Base-by-base conservation (phyloP, 2,888 invertebrate genomes). In the Ecliptopera silaceata region DNA sequence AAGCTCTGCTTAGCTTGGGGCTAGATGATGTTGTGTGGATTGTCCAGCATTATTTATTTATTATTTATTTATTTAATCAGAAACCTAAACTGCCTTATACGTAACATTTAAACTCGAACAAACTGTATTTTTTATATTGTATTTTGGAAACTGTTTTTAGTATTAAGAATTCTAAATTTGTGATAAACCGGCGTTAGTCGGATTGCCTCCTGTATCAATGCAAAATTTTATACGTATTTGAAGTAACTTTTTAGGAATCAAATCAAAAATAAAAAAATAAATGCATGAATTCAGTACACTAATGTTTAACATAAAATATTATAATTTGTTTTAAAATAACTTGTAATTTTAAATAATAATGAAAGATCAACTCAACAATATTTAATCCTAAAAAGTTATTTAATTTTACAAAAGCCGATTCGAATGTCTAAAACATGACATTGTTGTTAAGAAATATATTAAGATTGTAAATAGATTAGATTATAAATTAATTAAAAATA, bases 391-490 rank as follows among this genome's bases (percentile, higher is more conserved):
- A 56, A 54, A 47, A 54, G 45, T 22, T 47, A 43, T 43, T 53
- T 26, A 34, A 51, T 54, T 50, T 52, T 20, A 32, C 48, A 39
- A 52, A 54, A 44, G 38, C 64, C 56, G 42, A 61, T 66, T 61
- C 64, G 61, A 64, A 66, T 79, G 77, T 82, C 70, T 75, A 74
- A 74, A 79, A 82, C 85, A 86, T 87, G 87, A 88, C 86, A 76
- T 80, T 82, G 78, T 84, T 84, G 18, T 58, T 60, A 74, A 70
- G 68, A 65, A 64, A 54, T 55, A 74, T 69, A 62, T 64, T 75
- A 78, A 77, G 70, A 26, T 54, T 89, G 88, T 90, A 89, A 86
- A 90, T 89, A 88, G n/a, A 73, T 55, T 72, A 86, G 82, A 75
- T 74, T 68, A 86, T 88, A 84, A 82, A 50, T 72, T 77, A 80